Evolutionary conservation across 2,797 vertebrate genomes (phyloP), one percentile per base, ranked within the genome.

Genomic region (Enoplosus armatus): DNA sequence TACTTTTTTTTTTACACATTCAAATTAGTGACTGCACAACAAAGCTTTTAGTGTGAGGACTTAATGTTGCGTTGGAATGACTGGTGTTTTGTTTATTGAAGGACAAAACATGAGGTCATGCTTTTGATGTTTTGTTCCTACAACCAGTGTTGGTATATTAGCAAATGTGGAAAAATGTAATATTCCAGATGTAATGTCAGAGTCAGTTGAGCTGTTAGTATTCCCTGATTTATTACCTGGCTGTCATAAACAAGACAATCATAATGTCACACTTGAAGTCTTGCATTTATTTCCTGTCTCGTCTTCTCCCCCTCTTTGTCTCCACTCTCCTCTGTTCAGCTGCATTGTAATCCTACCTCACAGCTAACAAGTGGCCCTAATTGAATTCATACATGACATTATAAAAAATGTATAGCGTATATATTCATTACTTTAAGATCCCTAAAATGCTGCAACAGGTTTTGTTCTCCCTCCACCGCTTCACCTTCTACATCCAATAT

Each of bases 191-290:
- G 45, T 53, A 60, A 37, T 0, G 4, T 37, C 59, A 60, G 48
- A 72, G 39, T 71, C 50, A 75, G 27, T 51, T 66, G 77, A 63
- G 69, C 55, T 69, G 50, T 47, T 55, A 5, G 39, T 39, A 59
- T 62, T 56, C 18, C 22, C 41, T 75, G 79, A 86, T 89, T 85
- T 87, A 89, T 89, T 77, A 73, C 51, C 41, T 51, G 8, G 20
- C 71, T 74, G 67, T 69, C 61, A 80, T 63, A 81, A 74, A 79
- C 54, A 79, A 71, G 37, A 63, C 35, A 68, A 74, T 69, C 47
- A 60, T 37, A 71, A 45, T 56, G 58, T 56, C 27, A 67, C 50
- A 63, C 51, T 65, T 68, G 20, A 68, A 58, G 63, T 63, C 33
- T 61, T 33, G 8, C 6, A 43, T 68, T 61, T 63, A 14, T 54